These are phyloP conservation scores for Poecilia latipinna DNA, from an alignment of 2,113 vertebrate genomes.

Conservation along the genomic window DNA sequence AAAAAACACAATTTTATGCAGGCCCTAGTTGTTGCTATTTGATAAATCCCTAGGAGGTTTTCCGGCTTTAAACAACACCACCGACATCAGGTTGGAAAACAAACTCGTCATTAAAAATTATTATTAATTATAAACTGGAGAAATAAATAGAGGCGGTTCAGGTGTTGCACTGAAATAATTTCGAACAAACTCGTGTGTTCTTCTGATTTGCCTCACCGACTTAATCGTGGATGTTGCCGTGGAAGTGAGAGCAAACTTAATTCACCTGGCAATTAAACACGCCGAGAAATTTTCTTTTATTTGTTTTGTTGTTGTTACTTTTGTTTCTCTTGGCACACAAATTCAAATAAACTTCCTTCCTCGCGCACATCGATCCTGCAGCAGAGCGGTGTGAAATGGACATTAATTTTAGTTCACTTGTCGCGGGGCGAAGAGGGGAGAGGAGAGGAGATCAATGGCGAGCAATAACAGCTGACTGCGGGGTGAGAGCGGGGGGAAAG, in stretches of 20 bases:
- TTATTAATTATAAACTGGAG: neutral
- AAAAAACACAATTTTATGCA: neutral
- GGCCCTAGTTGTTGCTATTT: too few species aligned
- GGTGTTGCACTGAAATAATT: too few species aligned
- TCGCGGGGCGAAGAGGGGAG: constrained; percentile 87
- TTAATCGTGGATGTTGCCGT: neutral
- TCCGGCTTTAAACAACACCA: neutral
- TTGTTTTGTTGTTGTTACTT: neutral
- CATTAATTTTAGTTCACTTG: constrained; percentile 99
- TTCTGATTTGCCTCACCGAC: constrained; percentile 1
- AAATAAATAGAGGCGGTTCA: neutral
- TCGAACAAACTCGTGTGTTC: neutral
- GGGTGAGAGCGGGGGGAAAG: constrained; percentile 82
- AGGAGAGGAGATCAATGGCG: constrained; percentile 88
- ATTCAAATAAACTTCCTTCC: constrained; percentile 87
- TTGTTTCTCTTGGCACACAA: constrained; percentile 82
- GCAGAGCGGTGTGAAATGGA: constrained; percentile 88
- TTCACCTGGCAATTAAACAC: constrained; percentile 20
- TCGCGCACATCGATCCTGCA: constrained; percentile 89
- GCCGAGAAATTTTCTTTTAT: neutral
- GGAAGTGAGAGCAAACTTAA: neutral
- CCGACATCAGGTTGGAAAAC: neutral
- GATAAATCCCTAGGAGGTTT: neutral
- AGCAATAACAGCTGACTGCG: constrained; percentile 98
- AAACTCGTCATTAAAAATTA: neutral